A percentile compares a stretch with the other conserved stretches of the same genome.
These are phyloP conservation scores for Gallinago nigripennis DNA, from an alignment of 2,797 vertebrate genomes.

Conservation along the genomic window DNA sequence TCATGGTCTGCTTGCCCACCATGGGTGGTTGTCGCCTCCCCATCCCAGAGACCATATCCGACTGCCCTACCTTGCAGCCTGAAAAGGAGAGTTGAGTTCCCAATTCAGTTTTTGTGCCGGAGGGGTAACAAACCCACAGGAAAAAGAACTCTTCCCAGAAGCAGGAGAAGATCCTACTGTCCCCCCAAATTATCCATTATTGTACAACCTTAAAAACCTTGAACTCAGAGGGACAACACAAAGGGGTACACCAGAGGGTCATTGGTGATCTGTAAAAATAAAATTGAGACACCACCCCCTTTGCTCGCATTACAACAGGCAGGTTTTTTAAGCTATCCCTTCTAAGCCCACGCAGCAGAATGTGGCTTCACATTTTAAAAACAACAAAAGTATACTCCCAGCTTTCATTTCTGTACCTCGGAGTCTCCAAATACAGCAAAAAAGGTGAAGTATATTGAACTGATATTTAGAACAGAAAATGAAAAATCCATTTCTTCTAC, in stretches of 20 bases:
- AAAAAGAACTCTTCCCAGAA: neutral
- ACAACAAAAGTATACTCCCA: neutral
- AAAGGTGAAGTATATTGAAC: neutral
- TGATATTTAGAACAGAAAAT: neutral
- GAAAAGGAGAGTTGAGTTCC: neutral
- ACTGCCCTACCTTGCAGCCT: neutral
- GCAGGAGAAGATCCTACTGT: neutral
- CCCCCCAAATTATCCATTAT: neutral
- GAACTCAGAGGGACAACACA: neutral
- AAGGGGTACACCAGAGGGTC: neutral
- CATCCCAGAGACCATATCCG: neutral
- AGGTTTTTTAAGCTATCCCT: neutral
- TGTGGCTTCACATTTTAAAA: neutral
- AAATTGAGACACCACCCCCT: neutral
- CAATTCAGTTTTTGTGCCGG: neutral
- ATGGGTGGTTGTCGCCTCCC: fast-evolving
- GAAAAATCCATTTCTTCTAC: neutral
- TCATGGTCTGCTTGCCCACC: neutral
- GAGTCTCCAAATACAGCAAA: neutral
- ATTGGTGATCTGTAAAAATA: neutral
- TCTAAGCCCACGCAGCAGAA: neutral
- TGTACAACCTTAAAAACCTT: neutral
- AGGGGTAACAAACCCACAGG: neutral
- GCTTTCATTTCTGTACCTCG: neutral
- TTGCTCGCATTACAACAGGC: neutral